These are phyloP conservation scores for Drosophila austrosaltans DNA, from an alignment of 2,888 invertebrate species.

Conservation along the genomic window DNA sequence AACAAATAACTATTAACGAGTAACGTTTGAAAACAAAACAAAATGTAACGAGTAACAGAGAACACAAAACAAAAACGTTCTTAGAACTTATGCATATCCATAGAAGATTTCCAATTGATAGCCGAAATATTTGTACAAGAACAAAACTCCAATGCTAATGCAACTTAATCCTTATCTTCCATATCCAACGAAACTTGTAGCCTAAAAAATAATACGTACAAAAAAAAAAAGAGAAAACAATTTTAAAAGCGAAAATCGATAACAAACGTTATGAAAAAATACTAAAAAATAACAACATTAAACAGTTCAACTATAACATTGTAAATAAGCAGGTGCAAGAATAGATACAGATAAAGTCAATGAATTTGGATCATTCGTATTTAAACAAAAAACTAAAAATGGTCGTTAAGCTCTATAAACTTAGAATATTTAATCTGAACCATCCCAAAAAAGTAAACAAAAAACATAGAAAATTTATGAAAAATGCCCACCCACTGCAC, in stretches of 20 bases:
- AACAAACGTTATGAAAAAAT: conserved; percentile 9
- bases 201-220: conserved; percentile 25
- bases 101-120: conserved; percentile 35
- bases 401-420: conserved; percentile 9
- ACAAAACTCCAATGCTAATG: conserved; percentile 36
- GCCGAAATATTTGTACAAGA: conserved; percentile 36
- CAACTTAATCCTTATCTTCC: conserved; percentile 40
- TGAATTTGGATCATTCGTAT: conserved; percentile 14
- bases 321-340: conserved; percentile 40
- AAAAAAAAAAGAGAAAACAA: neutral
- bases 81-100: conserved; percentile 24
- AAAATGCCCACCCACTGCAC: conserved; percentile 43
- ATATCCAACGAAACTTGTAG: conserved; percentile 26
- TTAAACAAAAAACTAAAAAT: neutral
- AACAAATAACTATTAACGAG: conserved; percentile 11
- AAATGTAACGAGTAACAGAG: conserved; percentile 19
- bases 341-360: conserved; percentile 23
- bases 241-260: no score
- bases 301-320: conserved; percentile 13
- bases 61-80: conserved; percentile 10
- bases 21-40: no score
- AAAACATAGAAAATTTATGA: conserved; percentile 4
- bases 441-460: conserved; percentile 27
- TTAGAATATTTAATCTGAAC: conserved; percentile 28
- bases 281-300: conserved; percentile 20